Conservation (phyloP, 2,113 vertebrate species). For the Hassar affinis region DNA sequence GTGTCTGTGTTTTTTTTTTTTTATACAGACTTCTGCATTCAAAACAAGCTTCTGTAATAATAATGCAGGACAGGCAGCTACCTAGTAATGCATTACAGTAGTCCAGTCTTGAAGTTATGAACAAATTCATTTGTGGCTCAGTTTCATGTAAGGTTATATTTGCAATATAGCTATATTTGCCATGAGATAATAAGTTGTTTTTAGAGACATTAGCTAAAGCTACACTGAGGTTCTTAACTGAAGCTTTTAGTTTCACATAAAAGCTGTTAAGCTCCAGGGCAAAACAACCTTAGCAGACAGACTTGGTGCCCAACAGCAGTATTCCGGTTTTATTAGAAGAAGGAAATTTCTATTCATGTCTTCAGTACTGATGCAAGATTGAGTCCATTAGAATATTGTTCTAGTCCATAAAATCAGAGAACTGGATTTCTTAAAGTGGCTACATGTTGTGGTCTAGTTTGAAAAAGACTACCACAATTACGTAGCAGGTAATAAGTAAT, state of each 20-base stretch:
- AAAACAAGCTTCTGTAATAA: background rate
- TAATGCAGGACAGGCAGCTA: background rate
- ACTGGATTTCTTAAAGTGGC: background rate
- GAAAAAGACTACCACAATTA: background rate
- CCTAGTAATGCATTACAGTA: background rate
- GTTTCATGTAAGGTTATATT: background rate
- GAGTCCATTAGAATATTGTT: background rate
- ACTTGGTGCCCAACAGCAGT: background rate
- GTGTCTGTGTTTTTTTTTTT: background rate
- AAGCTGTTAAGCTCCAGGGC: background rate
- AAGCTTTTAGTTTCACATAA: constrained; percentile 10
- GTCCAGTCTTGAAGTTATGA: background rate
- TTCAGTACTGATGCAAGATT: background rate
- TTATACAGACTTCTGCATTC: background rate
- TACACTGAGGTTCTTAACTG: background rate
- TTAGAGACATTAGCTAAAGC: background rate
- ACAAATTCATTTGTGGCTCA: background rate
- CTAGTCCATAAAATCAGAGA: background rate
- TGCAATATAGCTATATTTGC: background rate
- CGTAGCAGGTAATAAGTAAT: background rate
- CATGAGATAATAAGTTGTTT: background rate
- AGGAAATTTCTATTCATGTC: background rate
- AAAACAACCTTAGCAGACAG: background rate
- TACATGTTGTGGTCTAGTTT: background rate
- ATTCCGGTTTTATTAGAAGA: constrained; percentile 2